phyloP scores from a whole-genome alignment of 2,888 invertebrate species.

The Apotomis capreana region DNA sequence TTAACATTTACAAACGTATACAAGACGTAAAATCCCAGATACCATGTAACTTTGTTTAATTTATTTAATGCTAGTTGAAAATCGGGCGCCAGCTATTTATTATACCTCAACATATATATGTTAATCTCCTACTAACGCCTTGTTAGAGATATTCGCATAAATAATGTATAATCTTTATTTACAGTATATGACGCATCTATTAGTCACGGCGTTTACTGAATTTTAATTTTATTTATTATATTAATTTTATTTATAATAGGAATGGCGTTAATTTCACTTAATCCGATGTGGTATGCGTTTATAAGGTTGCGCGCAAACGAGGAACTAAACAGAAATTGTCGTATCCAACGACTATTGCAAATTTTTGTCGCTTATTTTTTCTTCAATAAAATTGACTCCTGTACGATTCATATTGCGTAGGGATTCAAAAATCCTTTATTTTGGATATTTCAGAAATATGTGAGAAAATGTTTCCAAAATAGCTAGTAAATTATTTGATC shows the following conservation, averaged over 20 bases:
- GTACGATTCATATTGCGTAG: too few species aligned
- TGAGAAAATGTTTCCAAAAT: too few species aligned
- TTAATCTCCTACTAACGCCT: conserved; percentile 47
- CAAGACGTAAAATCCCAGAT: conserved; percentile 9
- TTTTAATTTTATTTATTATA: conserved; percentile 60
- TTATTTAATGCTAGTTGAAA: conserved; percentile 5
- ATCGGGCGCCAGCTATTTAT: conserved; percentile 30
- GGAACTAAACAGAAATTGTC: not conserved
- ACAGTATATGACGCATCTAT: conserved; percentile 51
- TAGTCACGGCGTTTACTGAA: conserved; percentile 57
- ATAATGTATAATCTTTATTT: conserved; percentile 56
- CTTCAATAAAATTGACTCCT: too few species aligned
- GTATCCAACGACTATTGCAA: too few species aligned
- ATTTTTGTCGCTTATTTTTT: too few species aligned
- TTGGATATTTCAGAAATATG: too few species aligned
- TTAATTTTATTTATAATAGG: conserved; percentile 54
- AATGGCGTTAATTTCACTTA: conserved; percentile 62
- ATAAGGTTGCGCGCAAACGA: conserved; percentile 31
- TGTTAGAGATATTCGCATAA: conserved; percentile 61
- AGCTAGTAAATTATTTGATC: too few species aligned
- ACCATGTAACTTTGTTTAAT: conserved; percentile 2
- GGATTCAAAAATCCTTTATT: too few species aligned
- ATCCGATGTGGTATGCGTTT: conserved; percentile 60
- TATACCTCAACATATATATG: conserved; percentile 39
- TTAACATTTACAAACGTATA: not conserved